Base-by-base conservation (phyloP, 35 echinoderm and acorn worm genomes). In the Hemicentrotus pulcherrimus region DNA sequence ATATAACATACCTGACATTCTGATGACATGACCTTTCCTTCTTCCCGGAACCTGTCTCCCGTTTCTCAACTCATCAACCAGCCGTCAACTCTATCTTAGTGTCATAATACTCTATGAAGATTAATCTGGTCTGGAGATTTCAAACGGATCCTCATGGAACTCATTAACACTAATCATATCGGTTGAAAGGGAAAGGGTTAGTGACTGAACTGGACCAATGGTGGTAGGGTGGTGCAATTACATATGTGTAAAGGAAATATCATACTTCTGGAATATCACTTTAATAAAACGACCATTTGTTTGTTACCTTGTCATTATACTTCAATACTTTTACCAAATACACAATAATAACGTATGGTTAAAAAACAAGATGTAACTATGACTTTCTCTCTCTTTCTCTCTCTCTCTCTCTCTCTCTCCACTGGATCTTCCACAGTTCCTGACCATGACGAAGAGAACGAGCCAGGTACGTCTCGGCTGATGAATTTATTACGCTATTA, bases 371-470 rank as follows among this genome's bases (percentile, higher is more conserved):
- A n/a, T 78, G 7, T 28, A 28, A n/a, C 65, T 22, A 28, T 78
- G 19, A 78, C 4, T 31, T 9, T 60, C 61, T 94, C 94, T 47
- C 45, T 33, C 6, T 6, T 0, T 18, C 5, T 94, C 58, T 33
- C 35, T n/a, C n/a, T 60, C 61, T 94, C 94, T 47, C 45, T 33
- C 6, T 6, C 6, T 18, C 5, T 94, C 58, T 33, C 35, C 86
- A 93, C 95, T 41, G 35, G 35, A 41, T 48, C 95, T 95, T 55
- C 31, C 59, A 86, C 32, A 93, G 95, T 31, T 15, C 94, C 89
- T 32, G 96, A 35, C 9, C 10, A 48, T 22, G 96, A 97, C 59
- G 96, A 97, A 70, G 96, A 97, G 46, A 95, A 97, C 88, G 95
- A 61, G 55, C 96, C 96, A 94, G 96, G 96, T 97, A 65, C 33